Evolutionary conservation across 2,113 vertebrate species (phyloP).

Genomic region (Balaenoptera acutorostrata): DNA sequence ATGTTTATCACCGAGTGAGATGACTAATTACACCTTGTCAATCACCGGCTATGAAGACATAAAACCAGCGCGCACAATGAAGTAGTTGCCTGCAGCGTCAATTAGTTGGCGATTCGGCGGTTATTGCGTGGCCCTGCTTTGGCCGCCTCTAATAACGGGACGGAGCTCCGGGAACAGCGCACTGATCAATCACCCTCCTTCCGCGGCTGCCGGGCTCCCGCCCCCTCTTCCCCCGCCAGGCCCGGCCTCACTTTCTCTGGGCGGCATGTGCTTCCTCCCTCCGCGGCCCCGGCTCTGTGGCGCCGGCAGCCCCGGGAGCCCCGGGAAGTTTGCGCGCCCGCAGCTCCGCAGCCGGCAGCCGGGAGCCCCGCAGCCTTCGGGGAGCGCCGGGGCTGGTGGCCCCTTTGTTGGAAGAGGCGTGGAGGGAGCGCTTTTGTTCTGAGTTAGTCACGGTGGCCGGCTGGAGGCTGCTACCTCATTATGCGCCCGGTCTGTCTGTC

Average conservation of each 20-base stretch:
- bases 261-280: conserved; percentile 64
- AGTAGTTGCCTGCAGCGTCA: conserved; percentile 86
- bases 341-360: conserved; percentile 83
- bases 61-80: conserved; percentile 87
- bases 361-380: conserved; percentile 85
- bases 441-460: conserved; percentile 87
- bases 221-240: neutral
- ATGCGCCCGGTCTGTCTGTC: conserved; percentile 84
- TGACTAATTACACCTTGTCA: conserved; percentile 91
- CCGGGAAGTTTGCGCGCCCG: conserved; percentile 81
- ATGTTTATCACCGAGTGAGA: conserved; percentile 89
- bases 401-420: conserved; percentile 85
- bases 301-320: conserved; percentile 71
- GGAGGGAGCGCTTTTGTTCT: conserved; percentile 87
- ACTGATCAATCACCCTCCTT: conserved; percentile 84
- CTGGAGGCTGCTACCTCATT: conserved; percentile 87
- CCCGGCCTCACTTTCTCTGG: conserved; percentile 74
- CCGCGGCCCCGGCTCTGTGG: conserved; percentile 49
- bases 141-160: conserved; percentile 83
- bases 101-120: conserved; percentile 86
- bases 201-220: conserved; percentile 47
- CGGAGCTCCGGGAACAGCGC: conserved; percentile 79
- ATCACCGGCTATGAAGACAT: conserved; percentile 89
- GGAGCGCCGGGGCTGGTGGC: conserved; percentile 83
- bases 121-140: conserved; percentile 85